These are phyloP conservation scores for Erpornis zantholeuca DNA, from an alignment of 2,113 vertebrate genomes.

Conservation along the genomic window DNA sequence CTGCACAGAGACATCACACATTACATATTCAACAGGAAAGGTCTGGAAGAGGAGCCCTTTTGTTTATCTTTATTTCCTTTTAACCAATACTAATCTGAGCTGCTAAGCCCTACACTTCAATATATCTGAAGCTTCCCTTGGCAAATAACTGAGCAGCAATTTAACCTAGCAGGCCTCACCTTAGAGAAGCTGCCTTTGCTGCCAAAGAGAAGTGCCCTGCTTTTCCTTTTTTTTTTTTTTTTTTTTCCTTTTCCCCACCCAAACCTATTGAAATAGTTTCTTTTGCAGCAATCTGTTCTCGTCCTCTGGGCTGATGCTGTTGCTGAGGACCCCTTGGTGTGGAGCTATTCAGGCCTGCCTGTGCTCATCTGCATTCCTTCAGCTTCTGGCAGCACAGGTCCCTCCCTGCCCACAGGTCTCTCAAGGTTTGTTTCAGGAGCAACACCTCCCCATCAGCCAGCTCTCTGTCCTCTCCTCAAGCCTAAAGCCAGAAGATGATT, in stretches of 20 bases:
- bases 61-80: not conserved
- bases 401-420: not conserved
- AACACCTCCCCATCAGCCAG: not conserved
- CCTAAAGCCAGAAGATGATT: not conserved
- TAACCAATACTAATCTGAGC: not conserved
- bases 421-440: not conserved
- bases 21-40: not conserved
- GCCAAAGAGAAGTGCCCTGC: not conserved
- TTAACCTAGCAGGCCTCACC: not conserved
- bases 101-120: not conserved
- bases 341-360: not conserved
- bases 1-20: not conserved
- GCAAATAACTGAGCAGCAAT: not conserved
- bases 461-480: not conserved
- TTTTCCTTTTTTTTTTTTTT: not conserved
- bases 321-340: not conserved
- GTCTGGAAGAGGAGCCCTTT: not conserved
- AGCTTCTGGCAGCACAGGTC: not conserved
- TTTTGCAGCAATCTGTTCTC: not conserved
- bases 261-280: not conserved
- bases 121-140: not conserved
- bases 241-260: not conserved
- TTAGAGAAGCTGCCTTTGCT: not conserved
- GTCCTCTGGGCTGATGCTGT: not conserved
- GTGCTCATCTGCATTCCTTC: not conserved